Conservation (phyloP, 2,113 vertebrate species). For the Mionectes macconnelli region DNA sequence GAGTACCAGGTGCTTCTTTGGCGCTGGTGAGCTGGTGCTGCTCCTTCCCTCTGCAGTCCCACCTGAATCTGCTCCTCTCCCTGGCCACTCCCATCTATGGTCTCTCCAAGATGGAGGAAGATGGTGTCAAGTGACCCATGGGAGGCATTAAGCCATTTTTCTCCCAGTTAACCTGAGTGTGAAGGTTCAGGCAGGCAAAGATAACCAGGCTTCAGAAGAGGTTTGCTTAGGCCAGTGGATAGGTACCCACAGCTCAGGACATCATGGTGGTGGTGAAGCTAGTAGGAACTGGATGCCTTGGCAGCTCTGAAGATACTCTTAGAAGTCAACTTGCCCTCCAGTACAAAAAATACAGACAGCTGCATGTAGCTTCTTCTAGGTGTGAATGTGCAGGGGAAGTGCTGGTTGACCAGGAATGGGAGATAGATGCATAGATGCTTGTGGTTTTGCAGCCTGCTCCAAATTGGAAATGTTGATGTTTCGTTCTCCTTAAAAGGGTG, state of each 20-base stretch:
- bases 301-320: not conserved
- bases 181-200: not conserved
- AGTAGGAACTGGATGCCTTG: not conserved
- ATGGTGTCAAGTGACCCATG: not conserved
- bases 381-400: not conserved
- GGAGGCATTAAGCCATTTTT: not conserved
- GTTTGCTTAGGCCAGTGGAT: not conserved
- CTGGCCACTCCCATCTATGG: rapidly evolving
- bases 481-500: not conserved
- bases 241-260: not conserved
- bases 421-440: not conserved
- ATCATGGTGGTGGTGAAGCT: not conserved
- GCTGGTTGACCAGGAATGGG: not conserved
- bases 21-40: not conserved
- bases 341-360: not conserved
- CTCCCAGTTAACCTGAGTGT: not conserved
- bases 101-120: not conserved
- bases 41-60: not conserved
- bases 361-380: not conserved
- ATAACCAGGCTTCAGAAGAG: not conserved
- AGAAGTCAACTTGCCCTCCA: not conserved
- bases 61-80: rapidly evolving
- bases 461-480: not conserved
- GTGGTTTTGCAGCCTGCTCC: not conserved
- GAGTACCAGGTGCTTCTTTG: not conserved